Evolutionary conservation across 2,888 invertebrate genomes (phyloP), one percentile per base, ranked within the genome.

Genomic region (Dynastes tityus): DNA sequence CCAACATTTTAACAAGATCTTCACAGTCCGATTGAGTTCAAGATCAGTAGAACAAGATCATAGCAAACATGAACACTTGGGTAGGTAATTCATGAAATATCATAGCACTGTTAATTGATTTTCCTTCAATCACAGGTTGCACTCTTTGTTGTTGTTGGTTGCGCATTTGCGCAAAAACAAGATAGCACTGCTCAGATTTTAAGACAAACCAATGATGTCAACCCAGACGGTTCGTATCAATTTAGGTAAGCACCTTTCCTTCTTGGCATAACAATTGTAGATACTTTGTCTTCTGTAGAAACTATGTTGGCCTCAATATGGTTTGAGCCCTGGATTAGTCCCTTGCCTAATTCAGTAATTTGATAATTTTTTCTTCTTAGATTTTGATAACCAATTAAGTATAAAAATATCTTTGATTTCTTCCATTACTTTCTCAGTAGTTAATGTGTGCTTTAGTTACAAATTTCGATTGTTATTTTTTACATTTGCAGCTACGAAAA

Each of bases 401-500:
- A 22, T 22, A 22, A 32, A 32, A 32, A 32, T 32, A 32, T 32
- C 32, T 32, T 37, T 37, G 5, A 5, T 37, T 37, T 37, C 5
- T 37, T 37, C 1, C 32, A 5, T 5, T 37, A 37, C 32, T 37
- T 37, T 5, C 32, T 5, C 32, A 37, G 32, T 5, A 37, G 5
- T 37, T 37, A 37, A 37, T 37, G 22, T 22, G 22, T 22, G 3
- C 5, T 37, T 37, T 32, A 3, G 2, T 32, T 32, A 32, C 4
- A 32, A 32, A 2, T 37, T 37, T 2, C 32, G 32, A 68, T 68
- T 9, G 3, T 3, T 22, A 6, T 22, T 22, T n/a, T 61, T 61
- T 27, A 2, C 2, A 63, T 63, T 63, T 63, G 5, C 63, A 29
- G 63, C 32, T 63, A 29, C 63, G 32, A 93, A 86, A 92, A 91